phyloP scores from a whole-genome alignment of 2,113 vertebrate genomes.

The Macaca fascicularis region T2T-MFA8v1.1 NC_088386.1:74992501-74993000 shows the following conservation, averaged over 20 bases:
- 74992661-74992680: not conserved
- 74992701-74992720: not conserved
- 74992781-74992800: not conserved
- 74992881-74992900: not conserved
- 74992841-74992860: not conserved
- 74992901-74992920: not conserved
- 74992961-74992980: not conserved
- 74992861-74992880: not conserved
- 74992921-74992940: not conserved
- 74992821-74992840: not conserved
- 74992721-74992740: not conserved
- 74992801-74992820: not conserved
- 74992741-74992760: not conserved
- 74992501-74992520: not conserved
- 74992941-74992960: not conserved
- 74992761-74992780: not conserved
- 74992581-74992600: not conserved
- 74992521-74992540: not conserved
- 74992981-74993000: not conserved
- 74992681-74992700: not conserved
- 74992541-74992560: constrained; percentile 5
- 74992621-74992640: not conserved
- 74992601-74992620: not conserved
- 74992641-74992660: not conserved
- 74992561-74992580: constrained; percentile 56